Evolutionary conservation across 1,140 invertebrate genomes (phyloP), one percentile per base, ranked within the genome.

Genomic region (Drosophila seguyi): DNA sequence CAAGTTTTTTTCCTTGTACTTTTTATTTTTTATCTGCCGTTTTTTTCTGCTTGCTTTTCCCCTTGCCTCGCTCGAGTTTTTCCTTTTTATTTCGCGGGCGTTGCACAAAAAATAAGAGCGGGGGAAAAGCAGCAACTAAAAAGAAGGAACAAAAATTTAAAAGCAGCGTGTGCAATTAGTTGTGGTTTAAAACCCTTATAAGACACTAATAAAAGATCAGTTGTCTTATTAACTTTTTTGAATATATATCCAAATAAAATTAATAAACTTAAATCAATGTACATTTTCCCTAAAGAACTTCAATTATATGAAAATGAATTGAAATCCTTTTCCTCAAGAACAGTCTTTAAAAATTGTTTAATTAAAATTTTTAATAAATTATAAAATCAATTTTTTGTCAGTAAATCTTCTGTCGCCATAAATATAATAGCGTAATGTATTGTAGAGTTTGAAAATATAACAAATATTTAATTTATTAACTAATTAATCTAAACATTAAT

Each of bases 1-100:
- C 81, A 76, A 85, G 82, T 85, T 78, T 85, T 77, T 63, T 71
- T 60, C 66, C 55, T 36, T 42, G n/a, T 44, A 53, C 67, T 67
- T 75, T 61, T 61, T 47, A 27, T 55, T 41, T 53, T 55, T 72
- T 58, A 63, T 57, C 38, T 22, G 48, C 47, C 42, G 53, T 65
- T 47, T 53, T 55, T 55, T 39, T n/a, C 34, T 39, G 41, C 36
- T 59, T 34, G 31, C 39, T 47, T 67, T 60, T 63, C 52, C 42
- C 36, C 25, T 60, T 36, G 41, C 48, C 27, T 36, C 47, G 61
- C 27, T 36, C 60, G 50, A 42, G 55, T 61, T 60, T 76, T 78
- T 78, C 66, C 63, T 67, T 57, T 62, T 62, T 69, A 56, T 80
- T 79, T 63, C 47, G 71, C 81, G 66, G 72, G 72, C 67, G 59